Evolutionary conservation across 2,888 invertebrate genomes (phyloP).

Genomic region (Lycocerus yunnanus): DNA sequence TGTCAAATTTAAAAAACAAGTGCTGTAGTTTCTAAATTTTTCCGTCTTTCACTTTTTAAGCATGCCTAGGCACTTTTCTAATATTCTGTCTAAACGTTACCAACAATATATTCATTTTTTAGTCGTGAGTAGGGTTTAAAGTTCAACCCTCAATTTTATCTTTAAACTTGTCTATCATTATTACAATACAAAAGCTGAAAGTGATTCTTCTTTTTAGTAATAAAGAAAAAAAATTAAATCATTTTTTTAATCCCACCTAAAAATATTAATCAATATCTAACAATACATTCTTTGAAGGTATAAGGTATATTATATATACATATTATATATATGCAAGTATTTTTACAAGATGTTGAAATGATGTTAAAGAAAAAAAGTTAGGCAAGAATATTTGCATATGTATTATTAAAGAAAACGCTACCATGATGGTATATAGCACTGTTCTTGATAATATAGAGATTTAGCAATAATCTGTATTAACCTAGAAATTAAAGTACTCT

Average conservation of each 20-base stretch:
- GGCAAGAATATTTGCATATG: neutral
- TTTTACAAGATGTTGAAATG: neutral
- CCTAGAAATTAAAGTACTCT: too few species aligned
- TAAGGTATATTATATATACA: too few species aligned
- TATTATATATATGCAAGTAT: neutral
- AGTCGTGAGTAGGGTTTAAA: slow-evolving; percentile 12
- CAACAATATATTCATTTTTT: slow-evolving; percentile 12
- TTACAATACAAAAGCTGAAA: slow-evolving; percentile 4
- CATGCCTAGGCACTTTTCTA: slow-evolving; percentile 12
- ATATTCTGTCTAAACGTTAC: slow-evolving; percentile 24
- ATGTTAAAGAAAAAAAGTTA: neutral
- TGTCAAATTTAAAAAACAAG: slow-evolving; percentile 18
- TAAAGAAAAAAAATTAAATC: neutral
- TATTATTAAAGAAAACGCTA: neutral
- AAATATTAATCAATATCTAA: neutral
- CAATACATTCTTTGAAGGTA: neutral
- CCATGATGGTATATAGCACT: neutral
- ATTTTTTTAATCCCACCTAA: neutral
- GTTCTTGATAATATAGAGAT: neutral
- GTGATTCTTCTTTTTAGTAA: slow-evolving; percentile 1
- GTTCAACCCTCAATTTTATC: slow-evolving; percentile 15
- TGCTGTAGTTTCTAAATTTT: slow-evolving; percentile 1
- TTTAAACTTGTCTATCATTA: slow-evolving; percentile 10
- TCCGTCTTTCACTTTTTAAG: slow-evolving; percentile 11
- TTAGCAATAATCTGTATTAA: neutral